These are phyloP conservation scores for Anseranas semipalmata DNA, from an alignment of 2,113 vertebrate species.

Conservation along the genomic window DNA sequence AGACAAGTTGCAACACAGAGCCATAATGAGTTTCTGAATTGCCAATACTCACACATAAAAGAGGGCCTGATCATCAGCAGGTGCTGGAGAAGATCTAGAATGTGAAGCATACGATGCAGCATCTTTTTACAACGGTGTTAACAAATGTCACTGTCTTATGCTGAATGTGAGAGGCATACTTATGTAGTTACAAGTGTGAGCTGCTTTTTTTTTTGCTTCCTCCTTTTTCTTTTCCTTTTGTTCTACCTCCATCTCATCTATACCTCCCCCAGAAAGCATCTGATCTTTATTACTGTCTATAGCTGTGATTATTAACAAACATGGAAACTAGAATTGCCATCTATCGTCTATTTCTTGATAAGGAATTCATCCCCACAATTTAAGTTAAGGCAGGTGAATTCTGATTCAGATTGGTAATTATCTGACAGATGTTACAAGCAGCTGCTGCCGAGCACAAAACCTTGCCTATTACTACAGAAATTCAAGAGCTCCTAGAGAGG, in stretches of 20 bases:
- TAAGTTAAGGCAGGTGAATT: constrained; percentile 79
- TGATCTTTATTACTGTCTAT: constrained; percentile 70
- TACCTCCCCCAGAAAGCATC: constrained; percentile 74
- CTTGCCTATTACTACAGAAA: constrained; percentile 67
- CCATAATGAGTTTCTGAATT: constrained; percentile 80
- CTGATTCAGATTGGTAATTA: constrained; percentile 75
- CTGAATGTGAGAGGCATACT: constrained; percentile 76
- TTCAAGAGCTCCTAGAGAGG: constrained; percentile 70
- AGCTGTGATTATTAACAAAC: constrained; percentile 74
- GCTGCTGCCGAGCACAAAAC: constrained; percentile 67
- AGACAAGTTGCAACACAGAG: constrained; percentile 77
- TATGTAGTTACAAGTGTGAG: constrained; percentile 69
- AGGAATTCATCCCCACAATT: constrained; percentile 74
- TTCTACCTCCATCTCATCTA: constrained; percentile 54
- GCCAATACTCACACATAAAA: constrained; percentile 97
- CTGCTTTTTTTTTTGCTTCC: constrained; percentile 27
- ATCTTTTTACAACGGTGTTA: constrained; percentile 87
- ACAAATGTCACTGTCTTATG: constrained; percentile 82
- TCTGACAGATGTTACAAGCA: constrained; percentile 78
- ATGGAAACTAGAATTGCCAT: constrained; percentile 72
- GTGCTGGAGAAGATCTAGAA: constrained; percentile 96
- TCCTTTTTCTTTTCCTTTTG: neutral
- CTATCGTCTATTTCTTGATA: constrained; percentile 77
- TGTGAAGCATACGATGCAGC: constrained; percentile 86
- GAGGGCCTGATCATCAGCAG: constrained; percentile 92